These are phyloP conservation scores for Alaudala cheleensis DNA, from an alignment of 2,113 vertebrate genomes.

Conservation along the genomic window DNA sequence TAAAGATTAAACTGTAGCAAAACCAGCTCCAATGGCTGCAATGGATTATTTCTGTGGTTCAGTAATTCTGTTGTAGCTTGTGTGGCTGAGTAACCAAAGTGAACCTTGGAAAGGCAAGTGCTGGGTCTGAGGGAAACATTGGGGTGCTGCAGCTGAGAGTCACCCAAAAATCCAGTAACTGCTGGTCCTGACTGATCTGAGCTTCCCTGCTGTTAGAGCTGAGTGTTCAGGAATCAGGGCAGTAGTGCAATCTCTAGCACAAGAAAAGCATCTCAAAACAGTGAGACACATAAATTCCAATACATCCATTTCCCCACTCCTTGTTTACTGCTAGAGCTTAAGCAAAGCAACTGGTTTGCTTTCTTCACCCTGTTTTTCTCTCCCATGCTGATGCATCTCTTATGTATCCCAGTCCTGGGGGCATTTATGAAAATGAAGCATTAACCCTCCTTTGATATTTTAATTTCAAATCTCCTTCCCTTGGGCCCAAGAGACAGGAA, in stretches of 20 bases:
- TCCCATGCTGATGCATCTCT: fast-evolving
- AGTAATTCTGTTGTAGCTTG: not conserved
- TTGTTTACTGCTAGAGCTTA: not conserved
- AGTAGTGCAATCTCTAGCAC: not conserved
- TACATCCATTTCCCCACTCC: not conserved
- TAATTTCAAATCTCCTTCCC: not conserved
- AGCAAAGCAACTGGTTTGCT: not conserved
- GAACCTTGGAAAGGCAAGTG: not conserved
- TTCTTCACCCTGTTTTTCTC: not conserved
- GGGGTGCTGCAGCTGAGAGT: not conserved
- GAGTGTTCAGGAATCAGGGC: not conserved
- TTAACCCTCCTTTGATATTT: not conserved
- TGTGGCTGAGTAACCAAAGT: not conserved
- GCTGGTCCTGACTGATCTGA: not conserved
- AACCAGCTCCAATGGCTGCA: not conserved
- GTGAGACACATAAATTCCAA: not conserved
- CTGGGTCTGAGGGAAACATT: not conserved
- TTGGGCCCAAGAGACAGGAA: not conserved
- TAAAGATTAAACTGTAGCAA: not conserved
- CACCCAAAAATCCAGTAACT: not conserved
- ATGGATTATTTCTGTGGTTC: not conserved
- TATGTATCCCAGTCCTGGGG: not conserved
- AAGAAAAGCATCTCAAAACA: not conserved
- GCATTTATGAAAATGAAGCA: not conserved
- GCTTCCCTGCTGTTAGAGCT: not conserved